Percentiles rank a stretch among this genome's conserved stretches.
These are phyloP conservation scores for Macrotis lagotis DNA, from an alignment of 2,113 vertebrate genomes.

Conservation along the genomic window DNA sequence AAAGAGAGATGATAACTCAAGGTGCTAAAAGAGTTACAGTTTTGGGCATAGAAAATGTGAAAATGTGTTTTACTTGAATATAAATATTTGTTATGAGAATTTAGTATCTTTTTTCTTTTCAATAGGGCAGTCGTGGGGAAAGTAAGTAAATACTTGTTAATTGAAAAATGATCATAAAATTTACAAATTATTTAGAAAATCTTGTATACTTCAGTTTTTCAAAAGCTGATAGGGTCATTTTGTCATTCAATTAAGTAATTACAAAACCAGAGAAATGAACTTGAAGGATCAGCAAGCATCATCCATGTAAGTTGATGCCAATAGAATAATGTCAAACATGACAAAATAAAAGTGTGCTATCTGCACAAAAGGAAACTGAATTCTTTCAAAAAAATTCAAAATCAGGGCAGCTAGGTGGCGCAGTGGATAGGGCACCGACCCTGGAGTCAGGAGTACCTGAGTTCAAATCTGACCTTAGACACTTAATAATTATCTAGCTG, in stretches of 20 bases:
- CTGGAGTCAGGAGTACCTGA: no score
- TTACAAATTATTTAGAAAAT: background rate
- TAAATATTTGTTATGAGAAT: background rate
- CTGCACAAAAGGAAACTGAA: constrained; percentile 53
- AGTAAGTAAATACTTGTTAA: background rate
- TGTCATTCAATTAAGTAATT: background rate
- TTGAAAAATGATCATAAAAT: background rate
- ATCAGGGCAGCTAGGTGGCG: no score
- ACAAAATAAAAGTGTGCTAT: constrained; percentile 51
- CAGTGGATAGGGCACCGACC: no score
- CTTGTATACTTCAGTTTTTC: background rate
- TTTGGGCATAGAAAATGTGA: background rate
- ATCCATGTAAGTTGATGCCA: constrained; percentile 32
- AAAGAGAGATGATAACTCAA: background rate
- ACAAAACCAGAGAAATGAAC: constrained; percentile 57
- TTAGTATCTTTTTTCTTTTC: background rate
- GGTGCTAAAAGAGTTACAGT: background rate
- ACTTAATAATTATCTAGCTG: no score
- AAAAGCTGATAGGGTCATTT: constrained; percentile 18
- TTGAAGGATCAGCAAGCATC: constrained; percentile 51
- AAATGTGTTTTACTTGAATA: background rate
- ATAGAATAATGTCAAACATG: constrained; percentile 53
- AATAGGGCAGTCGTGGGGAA: background rate
- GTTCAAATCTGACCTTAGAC: no score
- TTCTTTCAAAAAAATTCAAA: constrained; percentile 63